Conservation (phyloP, 2,113 vertebrate species). For the Pituophis catenifer region DNA sequence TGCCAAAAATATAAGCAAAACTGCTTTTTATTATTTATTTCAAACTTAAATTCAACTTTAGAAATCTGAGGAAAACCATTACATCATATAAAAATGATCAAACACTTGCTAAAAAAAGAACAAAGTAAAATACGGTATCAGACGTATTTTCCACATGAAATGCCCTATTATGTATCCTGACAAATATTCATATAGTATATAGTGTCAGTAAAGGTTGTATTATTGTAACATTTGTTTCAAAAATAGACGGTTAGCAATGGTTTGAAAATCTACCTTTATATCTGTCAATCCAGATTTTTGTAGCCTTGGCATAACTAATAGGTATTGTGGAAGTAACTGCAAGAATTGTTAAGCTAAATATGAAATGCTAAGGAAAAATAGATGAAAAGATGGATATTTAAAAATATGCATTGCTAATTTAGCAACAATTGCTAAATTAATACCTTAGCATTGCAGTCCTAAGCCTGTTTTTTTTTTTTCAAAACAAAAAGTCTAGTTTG, state of each 20-base stretch:
- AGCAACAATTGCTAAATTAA: background rate
- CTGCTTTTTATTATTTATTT: background rate
- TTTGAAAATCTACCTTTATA: constrained; percentile 45
- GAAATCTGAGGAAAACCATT: constrained; percentile 5
- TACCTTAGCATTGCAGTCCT: background rate
- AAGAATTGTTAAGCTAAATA: background rate
- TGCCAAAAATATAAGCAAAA: background rate
- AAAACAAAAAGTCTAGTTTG: background rate
- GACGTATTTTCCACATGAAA: constrained; percentile 49
- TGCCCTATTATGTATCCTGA: constrained; percentile 47
- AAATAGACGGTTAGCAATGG: constrained; percentile 36
- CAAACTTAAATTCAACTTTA: constrained; percentile 14
- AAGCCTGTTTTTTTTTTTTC: background rate
- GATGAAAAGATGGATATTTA: background rate
- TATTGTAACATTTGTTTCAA: constrained; percentile 50
- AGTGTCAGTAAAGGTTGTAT: constrained; percentile 24
- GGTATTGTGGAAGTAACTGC: background rate
- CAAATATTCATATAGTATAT: constrained; percentile 48
- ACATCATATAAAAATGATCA: constrained; percentile 32
- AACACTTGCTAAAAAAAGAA: constrained; percentile 23
- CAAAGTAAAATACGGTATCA: constrained; percentile 40
- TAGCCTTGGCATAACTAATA: constrained; percentile 29
- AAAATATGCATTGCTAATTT: background rate
- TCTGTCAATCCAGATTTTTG: constrained; percentile 34
- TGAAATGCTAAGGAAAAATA: background rate